phyloP scores from a whole-genome alignment of 2,797 vertebrate species.

The Podarcis lilfordi region DNA sequence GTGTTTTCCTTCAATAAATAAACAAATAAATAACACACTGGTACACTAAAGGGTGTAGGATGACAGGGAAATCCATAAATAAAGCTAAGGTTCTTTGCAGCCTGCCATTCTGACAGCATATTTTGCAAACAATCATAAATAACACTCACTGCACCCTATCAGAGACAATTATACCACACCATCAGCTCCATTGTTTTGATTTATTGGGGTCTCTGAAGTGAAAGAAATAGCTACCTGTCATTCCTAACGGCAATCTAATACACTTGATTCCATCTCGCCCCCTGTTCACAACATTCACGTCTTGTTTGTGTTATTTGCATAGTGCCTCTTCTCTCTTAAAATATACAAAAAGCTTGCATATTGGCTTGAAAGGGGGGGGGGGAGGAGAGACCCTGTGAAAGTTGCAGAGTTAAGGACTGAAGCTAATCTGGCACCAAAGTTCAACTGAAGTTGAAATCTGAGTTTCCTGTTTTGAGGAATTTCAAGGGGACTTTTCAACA shows the following conservation, averaged over 20 bases:
- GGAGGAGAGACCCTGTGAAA: background rate
- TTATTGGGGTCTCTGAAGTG: slow-evolving; percentile 61
- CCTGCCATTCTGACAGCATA: slow-evolving; percentile 66
- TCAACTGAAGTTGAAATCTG: background rate
- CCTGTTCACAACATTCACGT: slow-evolving; percentile 54
- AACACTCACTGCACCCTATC: slow-evolving; percentile 65
- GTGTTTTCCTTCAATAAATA: slow-evolving; percentile 15
- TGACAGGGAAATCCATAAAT: slow-evolving; percentile 63
- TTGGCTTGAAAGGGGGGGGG: background rate
- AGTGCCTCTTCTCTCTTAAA: slow-evolving; percentile 53
- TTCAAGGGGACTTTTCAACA: background rate
- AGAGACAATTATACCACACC: slow-evolving; percentile 71
- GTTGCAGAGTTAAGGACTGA: background rate
- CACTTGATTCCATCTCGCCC: slow-evolving; percentile 42
- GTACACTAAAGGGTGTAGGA: slow-evolving; percentile 43
- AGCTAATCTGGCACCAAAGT: background rate
- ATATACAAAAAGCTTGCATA: background rate
- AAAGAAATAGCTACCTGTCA: slow-evolving; percentile 69
- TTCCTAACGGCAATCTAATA: slow-evolving; percentile 54
- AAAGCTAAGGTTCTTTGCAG: slow-evolving; percentile 60
- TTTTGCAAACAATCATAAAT: slow-evolving; percentile 77
- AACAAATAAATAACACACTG: slow-evolving; percentile 16
- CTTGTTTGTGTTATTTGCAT: slow-evolving; percentile 60
- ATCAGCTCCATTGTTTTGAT: slow-evolving; percentile 70
- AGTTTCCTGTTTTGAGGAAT: background rate